Conservation (phyloP, 2,797 vertebrate species). For the Holocentrus rufus region DNA sequence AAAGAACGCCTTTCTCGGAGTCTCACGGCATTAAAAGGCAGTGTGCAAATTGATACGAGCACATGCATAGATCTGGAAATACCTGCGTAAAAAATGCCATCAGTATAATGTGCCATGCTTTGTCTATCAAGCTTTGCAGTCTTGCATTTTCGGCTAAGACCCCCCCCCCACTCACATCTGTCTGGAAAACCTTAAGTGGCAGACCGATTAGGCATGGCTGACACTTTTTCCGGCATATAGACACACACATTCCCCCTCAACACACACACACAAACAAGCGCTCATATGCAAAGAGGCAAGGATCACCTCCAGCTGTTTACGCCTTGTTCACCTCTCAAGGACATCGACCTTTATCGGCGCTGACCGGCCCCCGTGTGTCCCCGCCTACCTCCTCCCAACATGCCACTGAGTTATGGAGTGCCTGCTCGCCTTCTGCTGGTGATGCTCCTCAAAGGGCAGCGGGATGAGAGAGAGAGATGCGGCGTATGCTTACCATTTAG, state of each 20-base stretch:
- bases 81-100: neutral
- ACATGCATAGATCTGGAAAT: neutral
- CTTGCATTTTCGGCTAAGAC: neutral
- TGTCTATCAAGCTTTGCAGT: neutral
- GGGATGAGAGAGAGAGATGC: conserved; percentile 62
- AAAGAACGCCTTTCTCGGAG: neutral
- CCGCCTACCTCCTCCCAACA: conserved; percentile 57
- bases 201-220: conserved; percentile 42
- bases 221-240: conserved; percentile 28
- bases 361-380: conserved; percentile 62
- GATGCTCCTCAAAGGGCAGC: conserved; percentile 78
- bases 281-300: conserved; percentile 49
- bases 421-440: conserved; percentile 45
- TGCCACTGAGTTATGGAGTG: conserved; percentile 74
- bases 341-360: conserved; percentile 75
- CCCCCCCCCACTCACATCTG: conserved; percentile 15
- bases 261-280: conserved; percentile 34
- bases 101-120: neutral
- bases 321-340: conserved; percentile 77
- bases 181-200: conserved; percentile 22
- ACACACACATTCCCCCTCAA: conserved; percentile 8
- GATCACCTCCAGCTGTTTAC: conserved; percentile 66
- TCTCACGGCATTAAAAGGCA: neutral
- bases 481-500: conserved; percentile 71
- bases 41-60: neutral